Conservation (phyloP, 1,140 invertebrate species). For the Lineus longissimus region DNA sequence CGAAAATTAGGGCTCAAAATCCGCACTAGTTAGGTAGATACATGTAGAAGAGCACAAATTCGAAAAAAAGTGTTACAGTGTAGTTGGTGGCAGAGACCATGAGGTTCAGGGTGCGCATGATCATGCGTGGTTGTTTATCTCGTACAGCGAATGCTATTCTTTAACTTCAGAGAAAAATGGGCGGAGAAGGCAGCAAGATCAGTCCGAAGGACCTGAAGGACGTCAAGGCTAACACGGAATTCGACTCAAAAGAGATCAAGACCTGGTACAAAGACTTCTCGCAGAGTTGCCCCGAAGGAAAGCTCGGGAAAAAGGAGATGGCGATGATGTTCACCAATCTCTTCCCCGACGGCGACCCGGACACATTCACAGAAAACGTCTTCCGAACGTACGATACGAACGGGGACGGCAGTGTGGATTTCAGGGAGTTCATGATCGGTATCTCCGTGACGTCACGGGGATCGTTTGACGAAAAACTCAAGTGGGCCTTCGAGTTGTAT, state of each 20-base stretch:
- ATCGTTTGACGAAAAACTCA: slow-evolving; percentile 94
- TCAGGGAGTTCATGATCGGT: slow-evolving; percentile 95
- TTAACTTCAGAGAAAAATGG: slow-evolving; percentile 63
- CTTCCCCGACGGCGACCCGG: slow-evolving; percentile 97
- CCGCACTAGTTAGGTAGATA: no score
- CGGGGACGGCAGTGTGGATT: slow-evolving; percentile 95
- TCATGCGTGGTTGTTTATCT: no score
- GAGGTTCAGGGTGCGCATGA: no score
- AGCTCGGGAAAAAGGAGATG: slow-evolving; percentile 93
- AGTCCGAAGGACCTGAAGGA: slow-evolving; percentile 96
- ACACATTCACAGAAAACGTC: slow-evolving; percentile 98
- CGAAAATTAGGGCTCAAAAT: no score
- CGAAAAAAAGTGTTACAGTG: no score
- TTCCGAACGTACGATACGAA: slow-evolving; percentile 98
- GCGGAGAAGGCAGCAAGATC: slow-evolving; percentile 97
- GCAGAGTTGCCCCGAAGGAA: slow-evolving; percentile 94
- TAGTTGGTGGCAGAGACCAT: no score
- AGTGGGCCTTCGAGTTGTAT: slow-evolving; percentile 89
- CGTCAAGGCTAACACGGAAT: slow-evolving; percentile 92
- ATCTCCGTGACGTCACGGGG: slow-evolving; percentile 91
- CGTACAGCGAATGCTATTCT: no score
- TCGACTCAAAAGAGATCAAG: slow-evolving; percentile 97
- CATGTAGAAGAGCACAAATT: no score
- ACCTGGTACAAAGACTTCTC: slow-evolving; percentile 97
- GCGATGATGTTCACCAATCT: slow-evolving; percentile 99